phyloP scores from a whole-genome alignment of 2,888 invertebrate genomes.

The Chaitophorus viminalis region DNA sequence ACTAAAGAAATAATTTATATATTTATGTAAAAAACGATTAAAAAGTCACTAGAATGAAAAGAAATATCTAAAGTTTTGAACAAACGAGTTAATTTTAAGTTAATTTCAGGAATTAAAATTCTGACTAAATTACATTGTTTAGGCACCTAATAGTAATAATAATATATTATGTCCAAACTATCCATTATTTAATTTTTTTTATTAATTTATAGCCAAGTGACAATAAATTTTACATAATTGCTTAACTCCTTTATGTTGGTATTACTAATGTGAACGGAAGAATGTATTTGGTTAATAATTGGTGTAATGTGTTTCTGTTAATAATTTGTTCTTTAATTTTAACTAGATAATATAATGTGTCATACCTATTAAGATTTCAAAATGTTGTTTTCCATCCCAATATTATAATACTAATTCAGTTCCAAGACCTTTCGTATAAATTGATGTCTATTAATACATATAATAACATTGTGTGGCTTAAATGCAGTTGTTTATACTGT shows the following conservation, averaged over 20 bases:
- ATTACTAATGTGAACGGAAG: background rate
- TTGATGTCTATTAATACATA: too few species aligned
- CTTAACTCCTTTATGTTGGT: background rate
- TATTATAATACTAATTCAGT: background rate
- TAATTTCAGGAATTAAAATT: background rate
- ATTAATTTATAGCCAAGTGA: background rate
- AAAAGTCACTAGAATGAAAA: background rate
- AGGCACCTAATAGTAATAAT: background rate
- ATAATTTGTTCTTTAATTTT: background rate
- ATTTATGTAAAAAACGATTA: too few species aligned
- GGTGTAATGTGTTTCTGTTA: background rate
- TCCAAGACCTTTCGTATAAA: background rate
- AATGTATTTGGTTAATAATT: background rate
- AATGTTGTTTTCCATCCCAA: background rate
- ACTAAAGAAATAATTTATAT: too few species aligned
- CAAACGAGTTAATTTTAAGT: background rate
- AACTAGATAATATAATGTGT: background rate
- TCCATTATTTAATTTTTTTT: background rate
- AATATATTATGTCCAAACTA: background rate
- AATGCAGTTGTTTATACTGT: too few species aligned
- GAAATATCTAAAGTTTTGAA: background rate
- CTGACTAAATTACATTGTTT: background rate
- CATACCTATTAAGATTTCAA: background rate
- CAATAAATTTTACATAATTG: background rate
- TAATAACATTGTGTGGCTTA: too few species aligned